phyloP scores from a whole-genome alignment of 2,113 vertebrate species.

The Lipophrys pholis region DNA sequence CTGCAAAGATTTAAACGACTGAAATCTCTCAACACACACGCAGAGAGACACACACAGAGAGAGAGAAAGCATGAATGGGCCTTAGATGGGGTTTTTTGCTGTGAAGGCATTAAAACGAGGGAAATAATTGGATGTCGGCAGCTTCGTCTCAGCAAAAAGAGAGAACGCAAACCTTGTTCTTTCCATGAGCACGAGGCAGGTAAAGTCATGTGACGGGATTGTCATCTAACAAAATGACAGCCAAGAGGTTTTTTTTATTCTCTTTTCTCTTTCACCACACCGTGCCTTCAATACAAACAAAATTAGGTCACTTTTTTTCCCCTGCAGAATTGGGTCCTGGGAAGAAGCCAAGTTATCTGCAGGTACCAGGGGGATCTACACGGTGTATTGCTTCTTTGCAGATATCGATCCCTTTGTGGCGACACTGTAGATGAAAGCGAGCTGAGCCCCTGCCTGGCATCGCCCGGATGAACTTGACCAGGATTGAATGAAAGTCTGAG shows the following conservation, averaged over 20 bases:
- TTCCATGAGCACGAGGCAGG: constrained; percentile 28
- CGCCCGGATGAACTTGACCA: constrained; percentile 41
- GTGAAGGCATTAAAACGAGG: constrained; percentile 64
- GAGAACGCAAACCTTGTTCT: constrained; percentile 52
- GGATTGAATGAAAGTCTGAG: constrained; percentile 50
- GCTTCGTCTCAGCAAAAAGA: constrained; percentile 62
- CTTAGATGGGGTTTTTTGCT: constrained; percentile 68
- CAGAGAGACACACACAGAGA: too few species aligned
- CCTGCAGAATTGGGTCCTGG: constrained; percentile 22
- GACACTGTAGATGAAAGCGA: constrained; percentile 43
- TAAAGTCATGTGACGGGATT: constrained; percentile 28
- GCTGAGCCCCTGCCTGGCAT: constrained; percentile 18
- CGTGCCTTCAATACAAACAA: constrained; percentile 26
- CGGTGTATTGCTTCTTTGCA: constrained; percentile 38
- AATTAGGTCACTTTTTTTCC: constrained; percentile 11
- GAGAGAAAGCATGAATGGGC: constrained; percentile 39
- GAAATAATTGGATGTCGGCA: constrained; percentile 72
- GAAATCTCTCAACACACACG: constrained; percentile 58
- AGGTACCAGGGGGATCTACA: constrained; percentile 40
- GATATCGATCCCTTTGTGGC: constrained; percentile 57
- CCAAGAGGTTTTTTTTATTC: constrained; percentile 15
- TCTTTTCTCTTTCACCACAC: constrained; percentile 9
- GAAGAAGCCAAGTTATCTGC: constrained; percentile 36
- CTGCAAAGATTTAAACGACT: constrained; percentile 52
- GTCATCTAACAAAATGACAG: constrained; percentile 43